Base-by-base conservation (phyloP, 2,888 invertebrate species). In the Polyploca ridens region DNA sequence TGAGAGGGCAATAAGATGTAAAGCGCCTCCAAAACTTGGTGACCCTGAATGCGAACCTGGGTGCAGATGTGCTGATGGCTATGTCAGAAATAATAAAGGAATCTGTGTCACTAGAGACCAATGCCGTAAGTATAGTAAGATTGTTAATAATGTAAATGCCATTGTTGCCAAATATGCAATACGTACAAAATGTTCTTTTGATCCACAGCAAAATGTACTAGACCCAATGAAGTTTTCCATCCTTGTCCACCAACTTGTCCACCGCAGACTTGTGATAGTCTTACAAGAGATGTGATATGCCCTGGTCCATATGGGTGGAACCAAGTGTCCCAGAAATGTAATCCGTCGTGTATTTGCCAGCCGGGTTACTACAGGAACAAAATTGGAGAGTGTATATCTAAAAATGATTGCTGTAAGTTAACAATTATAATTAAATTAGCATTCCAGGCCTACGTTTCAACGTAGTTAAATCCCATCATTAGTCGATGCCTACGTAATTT, bases 321-420 rank as follows among this genome's bases (percentile, higher is more conserved):
- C 41, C 57, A 59, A 60, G 6, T 57, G 44, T n/a, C 38, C 3
- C 35, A 62, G 19, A 49, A 49, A 44, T 79, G 79, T 62, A 65
- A 63, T 1, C 71, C 66, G 8, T 68, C 67, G 16, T 83, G 82
- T 63, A 65, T 68, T 46, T 83, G 82, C 33, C 69, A 74, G 27
- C n/a, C 64, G 19, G 76, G 75, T 11, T 77, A 65, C 44, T 78
- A 64, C 27, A 77, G 76, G 67, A 79, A 79, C 59, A 64, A 66
- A 49, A 58, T 68, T 33, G 73, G 73, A 14, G 63, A 70, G 10
- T 83, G 82, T 63, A 74, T 79, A 62, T 63, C 76, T n/a, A 67
- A 70, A 58, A 66, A 72, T 33, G 14, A 83, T 4, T 86, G 84
- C 62, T 73, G 78, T 81, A 75, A 75, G 74, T 19, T 46, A 64